Evolutionary conservation across 1,140 invertebrate genomes (phyloP).

Genomic region (Ips typographus): DNA sequence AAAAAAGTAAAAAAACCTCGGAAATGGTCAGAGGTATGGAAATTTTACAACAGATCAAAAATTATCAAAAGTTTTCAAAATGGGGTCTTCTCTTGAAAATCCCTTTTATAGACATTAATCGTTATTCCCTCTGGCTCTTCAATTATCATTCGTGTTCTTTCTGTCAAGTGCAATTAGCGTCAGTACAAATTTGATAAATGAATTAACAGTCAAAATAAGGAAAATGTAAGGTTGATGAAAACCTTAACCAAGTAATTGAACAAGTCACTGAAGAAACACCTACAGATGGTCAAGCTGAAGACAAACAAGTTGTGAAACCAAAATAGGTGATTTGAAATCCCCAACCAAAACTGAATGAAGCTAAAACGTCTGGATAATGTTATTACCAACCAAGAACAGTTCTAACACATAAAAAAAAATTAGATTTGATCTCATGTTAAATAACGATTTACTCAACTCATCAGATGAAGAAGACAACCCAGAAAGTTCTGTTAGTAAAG

Average conservation of each 20-base stretch:
- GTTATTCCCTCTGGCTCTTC: too few species aligned
- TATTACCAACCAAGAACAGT: slow-evolving; percentile 70
- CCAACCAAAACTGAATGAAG: slow-evolving; percentile 69
- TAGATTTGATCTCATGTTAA: slow-evolving; percentile 42
- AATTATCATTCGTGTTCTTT: too few species aligned
- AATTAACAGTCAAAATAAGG: too few species aligned
- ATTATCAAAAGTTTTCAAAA: too few species aligned
- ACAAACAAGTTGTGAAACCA: slow-evolving; percentile 50
- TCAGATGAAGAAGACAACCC: slow-evolving; percentile 35
- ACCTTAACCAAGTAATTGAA: slow-evolving; percentile 35
- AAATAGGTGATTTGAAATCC: slow-evolving; percentile 66
- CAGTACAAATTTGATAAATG: too few species aligned
- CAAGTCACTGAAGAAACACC: slow-evolving; percentile 42
- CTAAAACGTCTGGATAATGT: slow-evolving; percentile 78
- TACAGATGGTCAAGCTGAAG: slow-evolving; percentile 33
- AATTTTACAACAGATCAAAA: too few species aligned
- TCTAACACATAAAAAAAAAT: slow-evolving; percentile 47
- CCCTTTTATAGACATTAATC: too few species aligned
- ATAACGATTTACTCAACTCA: slow-evolving; percentile 37
- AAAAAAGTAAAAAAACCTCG: too few species aligned
- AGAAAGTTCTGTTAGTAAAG: slow-evolving; percentile 34
- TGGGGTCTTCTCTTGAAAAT: too few species aligned
- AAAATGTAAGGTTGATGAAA: slow-evolving; percentile 10
- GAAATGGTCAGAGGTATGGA: too few species aligned
- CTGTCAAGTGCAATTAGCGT: too few species aligned